Evolutionary conservation across 2,113 vertebrate genomes (phyloP).

Genomic region (Balaenoptera acutorostrata): DNA sequence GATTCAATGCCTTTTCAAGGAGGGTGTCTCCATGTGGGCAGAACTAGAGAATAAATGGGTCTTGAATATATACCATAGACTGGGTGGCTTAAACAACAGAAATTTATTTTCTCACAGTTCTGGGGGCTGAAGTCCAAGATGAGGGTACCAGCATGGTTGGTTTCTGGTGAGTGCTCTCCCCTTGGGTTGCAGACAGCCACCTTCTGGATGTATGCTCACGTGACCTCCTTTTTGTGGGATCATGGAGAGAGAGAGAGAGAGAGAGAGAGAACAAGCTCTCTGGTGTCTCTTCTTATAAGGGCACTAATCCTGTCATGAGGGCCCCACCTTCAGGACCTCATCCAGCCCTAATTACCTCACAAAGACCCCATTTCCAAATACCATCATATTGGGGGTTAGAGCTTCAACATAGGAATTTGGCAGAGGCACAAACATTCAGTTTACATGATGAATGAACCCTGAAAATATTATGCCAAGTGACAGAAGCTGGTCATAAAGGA

Average conservation of each 20-base stretch:
- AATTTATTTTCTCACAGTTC: neutral
- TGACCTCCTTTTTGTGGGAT: neutral
- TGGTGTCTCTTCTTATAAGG: neutral
- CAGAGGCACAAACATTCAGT: neutral
- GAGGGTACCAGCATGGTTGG: too few species aligned
- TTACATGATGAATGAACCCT: neutral
- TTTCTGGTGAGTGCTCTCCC: neutral
- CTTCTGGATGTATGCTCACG: neutral
- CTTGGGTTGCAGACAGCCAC: neutral
- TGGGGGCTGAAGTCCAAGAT: neutral
- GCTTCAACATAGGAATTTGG: neutral
- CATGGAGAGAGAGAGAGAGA: neutral
- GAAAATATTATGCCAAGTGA: neutral
- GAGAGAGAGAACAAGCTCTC: neutral
- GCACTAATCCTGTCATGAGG: neutral
- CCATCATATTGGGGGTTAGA: too few species aligned
- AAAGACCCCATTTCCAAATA: neutral
- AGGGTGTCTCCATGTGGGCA: too few species aligned
- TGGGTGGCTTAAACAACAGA: neutral
- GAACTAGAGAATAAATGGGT: too few species aligned
- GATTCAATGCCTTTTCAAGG: too few species aligned
- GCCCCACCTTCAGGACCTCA: neutral
- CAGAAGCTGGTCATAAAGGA: neutral
- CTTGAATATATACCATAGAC: neutral
- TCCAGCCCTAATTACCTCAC: neutral